Evolutionary conservation across 2,888 invertebrate genomes (phyloP).

Genomic region (Apamea sordens): DNA sequence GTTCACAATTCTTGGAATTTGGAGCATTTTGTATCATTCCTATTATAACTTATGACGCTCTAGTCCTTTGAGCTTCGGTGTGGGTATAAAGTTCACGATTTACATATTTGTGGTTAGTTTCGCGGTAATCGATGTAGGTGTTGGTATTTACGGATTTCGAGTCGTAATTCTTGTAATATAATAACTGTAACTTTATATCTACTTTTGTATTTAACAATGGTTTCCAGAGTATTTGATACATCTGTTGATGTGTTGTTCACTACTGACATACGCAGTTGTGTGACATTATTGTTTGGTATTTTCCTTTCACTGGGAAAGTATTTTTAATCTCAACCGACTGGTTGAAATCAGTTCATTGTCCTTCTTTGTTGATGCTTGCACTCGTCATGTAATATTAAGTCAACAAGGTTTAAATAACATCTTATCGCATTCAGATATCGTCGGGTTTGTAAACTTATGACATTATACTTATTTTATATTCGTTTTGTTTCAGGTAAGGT

Average conservation of each 20-base stretch:
- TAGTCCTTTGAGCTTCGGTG: slow-evolving; percentile 23
- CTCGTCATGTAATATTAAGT: slow-evolving; percentile 44
- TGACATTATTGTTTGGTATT: slow-evolving; percentile 4
- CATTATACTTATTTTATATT: slow-evolving; percentile 44
- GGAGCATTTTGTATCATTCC: slow-evolving; percentile 50
- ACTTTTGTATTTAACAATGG: background rate
- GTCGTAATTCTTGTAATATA: slow-evolving; percentile 14
- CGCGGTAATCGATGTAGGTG: slow-evolving; percentile 20
- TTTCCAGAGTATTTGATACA: slow-evolving; percentile 1
- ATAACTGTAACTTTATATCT: slow-evolving; percentile 9
- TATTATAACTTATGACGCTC: slow-evolving; percentile 35
- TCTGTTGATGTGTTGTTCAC: background rate
- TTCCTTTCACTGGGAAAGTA: slow-evolving; percentile 33
- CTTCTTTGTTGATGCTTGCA: slow-evolving; percentile 47
- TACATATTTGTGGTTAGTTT: slow-evolving; percentile 51
- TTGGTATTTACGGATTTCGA: background rate
- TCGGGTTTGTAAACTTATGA: slow-evolving; percentile 36
- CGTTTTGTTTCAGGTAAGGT: slow-evolving; percentile 72
- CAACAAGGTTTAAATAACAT: slow-evolving; percentile 26
- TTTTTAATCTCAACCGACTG: slow-evolving; percentile 23
- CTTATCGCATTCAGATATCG: slow-evolving; percentile 44
- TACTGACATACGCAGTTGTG: background rate
- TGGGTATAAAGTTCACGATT: slow-evolving; percentile 28
- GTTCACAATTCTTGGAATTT: slow-evolving; percentile 55
- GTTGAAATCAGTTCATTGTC: slow-evolving; percentile 51